Conservation (phyloP, 2,113 vertebrate species). For the Ammodytes marinus region DNA sequence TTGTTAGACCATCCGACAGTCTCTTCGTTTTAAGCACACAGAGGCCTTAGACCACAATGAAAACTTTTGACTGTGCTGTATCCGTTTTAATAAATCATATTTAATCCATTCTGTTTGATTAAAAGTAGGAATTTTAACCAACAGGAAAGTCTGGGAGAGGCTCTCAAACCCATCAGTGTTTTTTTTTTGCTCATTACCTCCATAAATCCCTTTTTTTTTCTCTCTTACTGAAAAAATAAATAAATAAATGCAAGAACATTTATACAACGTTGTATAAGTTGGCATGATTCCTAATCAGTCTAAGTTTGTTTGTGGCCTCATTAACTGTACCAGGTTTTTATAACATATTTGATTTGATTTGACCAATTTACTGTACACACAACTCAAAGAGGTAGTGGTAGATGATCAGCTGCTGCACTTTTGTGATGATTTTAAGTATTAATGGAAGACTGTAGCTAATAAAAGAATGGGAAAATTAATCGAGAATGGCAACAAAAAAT, state of each 20-base stretch:
- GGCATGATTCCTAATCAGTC: not conserved
- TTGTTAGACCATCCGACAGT: not conserved
- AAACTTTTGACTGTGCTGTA: not conserved
- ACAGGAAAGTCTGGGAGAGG: not conserved
- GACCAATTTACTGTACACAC: not conserved
- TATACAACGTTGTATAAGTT: not conserved
- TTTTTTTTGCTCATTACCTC: too few relatives aligned
- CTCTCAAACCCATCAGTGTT: too few relatives aligned
- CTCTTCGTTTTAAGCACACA: not conserved
- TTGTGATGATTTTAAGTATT: conserved; percentile 6
- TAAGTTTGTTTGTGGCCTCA: not conserved
- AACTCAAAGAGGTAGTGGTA: not conserved
- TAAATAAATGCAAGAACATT: conserved; percentile 2
- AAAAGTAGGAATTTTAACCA: not conserved
- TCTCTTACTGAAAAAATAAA: too few relatives aligned
- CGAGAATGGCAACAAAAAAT: not conserved
- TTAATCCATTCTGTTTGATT: not conserved
- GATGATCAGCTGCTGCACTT: too few relatives aligned
- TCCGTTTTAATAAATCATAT: not conserved
- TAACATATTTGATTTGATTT: not conserved
- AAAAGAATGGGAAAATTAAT: not conserved
- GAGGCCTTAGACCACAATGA: not conserved
- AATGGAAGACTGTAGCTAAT: not conserved
- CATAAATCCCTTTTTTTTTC: too few relatives aligned
- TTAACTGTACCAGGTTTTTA: not conserved